Base-by-base conservation (phyloP, 2,113 vertebrate species). In the Cygnus atratus region DNA sequence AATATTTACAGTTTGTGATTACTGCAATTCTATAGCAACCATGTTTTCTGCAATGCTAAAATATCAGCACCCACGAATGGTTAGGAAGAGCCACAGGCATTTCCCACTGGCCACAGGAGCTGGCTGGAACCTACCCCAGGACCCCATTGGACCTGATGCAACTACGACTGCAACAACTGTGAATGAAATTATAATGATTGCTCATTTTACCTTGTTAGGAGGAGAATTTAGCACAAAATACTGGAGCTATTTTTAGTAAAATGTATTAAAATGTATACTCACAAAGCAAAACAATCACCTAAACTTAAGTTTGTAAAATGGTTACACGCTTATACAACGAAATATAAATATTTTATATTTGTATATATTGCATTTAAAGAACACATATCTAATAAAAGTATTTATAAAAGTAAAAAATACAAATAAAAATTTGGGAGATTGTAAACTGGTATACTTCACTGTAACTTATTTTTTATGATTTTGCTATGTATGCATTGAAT, bases 391-490 rank as follows among this genome's bases (percentile, higher is more conserved):
- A 28, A 29, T 41, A 13, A 12, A 67, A 54, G 28, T 29, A 65
- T 44, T 74, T 78, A 39, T 84, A 66, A 35, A 84, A 84, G 86
- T 81, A 84, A 65, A 84, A 84, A 87, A 54, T 35, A 73, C 7
- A 70, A 87, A 91, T 78, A 89, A 81, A 79, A 78, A 79, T 65
- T 93, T 58, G 76, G 35, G 58, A 74, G 16, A 61, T 85, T 87
- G 65, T 68, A 89, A 84, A 74, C 44, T 54, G 33, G 6, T 54
- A 78, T 25, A 86, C 46, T 92, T 97, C 85, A 79, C 54, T 67
- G 90, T 12, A 76, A 70, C 58, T 95, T 96, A 87, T 89, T 91
- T 96, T 92, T 96, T 88, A 70, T 93, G 82, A 96, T 84, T 97
- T 97, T 94, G 90, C 87, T 83, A 92, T 57, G 57, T 67, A 96